Percentiles rank a stretch among this genome's conserved stretches.
phyloP scores from a whole-genome alignment of 2,797 vertebrate genomes.

The Sebastolobus alascanus region DNA sequence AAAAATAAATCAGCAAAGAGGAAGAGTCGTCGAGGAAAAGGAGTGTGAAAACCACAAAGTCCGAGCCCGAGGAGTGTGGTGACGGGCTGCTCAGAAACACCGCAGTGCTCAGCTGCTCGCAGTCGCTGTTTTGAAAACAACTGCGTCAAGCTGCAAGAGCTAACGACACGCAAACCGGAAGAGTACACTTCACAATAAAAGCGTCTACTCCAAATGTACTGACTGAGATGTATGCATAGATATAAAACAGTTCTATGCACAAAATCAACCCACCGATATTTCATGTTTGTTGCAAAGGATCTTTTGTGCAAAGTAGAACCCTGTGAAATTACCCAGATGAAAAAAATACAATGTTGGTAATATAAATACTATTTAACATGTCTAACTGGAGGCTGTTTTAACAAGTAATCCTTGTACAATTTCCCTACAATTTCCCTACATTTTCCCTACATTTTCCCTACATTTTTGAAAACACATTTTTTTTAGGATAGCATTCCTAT shows the following conservation, averaged over 20 bases:
- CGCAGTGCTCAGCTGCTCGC: slow-evolving; percentile 64
- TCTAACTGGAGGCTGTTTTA: neutral
- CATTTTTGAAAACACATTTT: too few relatives aligned
- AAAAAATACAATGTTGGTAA: neutral
- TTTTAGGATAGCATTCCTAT: too few relatives aligned
- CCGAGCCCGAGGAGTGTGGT: neutral
- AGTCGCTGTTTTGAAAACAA: slow-evolving; percentile 44
- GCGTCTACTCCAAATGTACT: neutral
- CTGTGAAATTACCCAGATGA: neutral
- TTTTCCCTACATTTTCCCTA: too few relatives aligned
- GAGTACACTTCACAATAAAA: slow-evolving; percentile 41
- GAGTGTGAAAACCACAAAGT: neutral
- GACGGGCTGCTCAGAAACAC: slow-evolving; percentile 36
- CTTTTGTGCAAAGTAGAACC: neutral
- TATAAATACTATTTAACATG: neutral
- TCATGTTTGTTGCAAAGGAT: neutral
- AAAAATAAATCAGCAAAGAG: accelerated
- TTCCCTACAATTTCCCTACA: too few relatives aligned
- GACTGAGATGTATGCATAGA: too few relatives aligned
- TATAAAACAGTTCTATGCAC: too few relatives aligned
- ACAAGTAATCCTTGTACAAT: neutral
- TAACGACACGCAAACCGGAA: neutral
- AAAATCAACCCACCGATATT: neutral
- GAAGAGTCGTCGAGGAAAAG: neutral
- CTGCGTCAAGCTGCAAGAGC: neutral